Evolutionary conservation across 1,140 invertebrate genomes (phyloP), one percentile per base, ranked within the genome.

Genomic region (Leptonema lineaticorne): DNA sequence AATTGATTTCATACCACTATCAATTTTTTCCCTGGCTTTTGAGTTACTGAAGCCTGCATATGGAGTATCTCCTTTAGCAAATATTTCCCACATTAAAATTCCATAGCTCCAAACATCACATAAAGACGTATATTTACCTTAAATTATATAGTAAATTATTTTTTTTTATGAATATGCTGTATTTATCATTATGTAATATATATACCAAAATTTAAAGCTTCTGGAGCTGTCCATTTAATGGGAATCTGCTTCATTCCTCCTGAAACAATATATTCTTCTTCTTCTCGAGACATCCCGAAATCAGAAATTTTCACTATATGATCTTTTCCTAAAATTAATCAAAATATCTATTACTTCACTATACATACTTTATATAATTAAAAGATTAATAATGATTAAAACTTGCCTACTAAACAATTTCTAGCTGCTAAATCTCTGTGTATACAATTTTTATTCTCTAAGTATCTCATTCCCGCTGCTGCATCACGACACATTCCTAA

Each of bases 61-160:
- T 0, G 96, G 96, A 66, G 92, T 95, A 69, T 90, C 90, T 8
- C 96, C 96, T 78, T 90, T 89, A 0, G 94, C 93, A 82, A 97
- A 98, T 75, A 98, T 94, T 82, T 98, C 96, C 95, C 96, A 98
- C 84, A 93, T 91, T 37, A 99, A 82, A 68, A 99, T 92, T 18
- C 96, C 96, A 79, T 95, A 99, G 76, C 94, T 97, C 96, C 96
- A 98, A n/a, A 98, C 94, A 82, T 98, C 96, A 81, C 95, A 97
- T 1, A 97, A 79, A 0, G 94, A 93, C n/a, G 96, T 98, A 78
- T 98, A 99, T 85, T 94, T 94, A 27, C 94, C 93, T 94, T 71
- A 72, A 62, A 50, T 2, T 50, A 64, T 33, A 45, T 28, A 63
- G n/a, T 27, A 63, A 45, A 41, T 30, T 1, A 45, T 24, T 45